A percentile compares a stretch with the other conserved stretches of the same genome.
These are phyloP conservation scores for Psix sp. DNA, from an alignment of 1,140 invertebrate species.

Conservation along the genomic window DNA sequence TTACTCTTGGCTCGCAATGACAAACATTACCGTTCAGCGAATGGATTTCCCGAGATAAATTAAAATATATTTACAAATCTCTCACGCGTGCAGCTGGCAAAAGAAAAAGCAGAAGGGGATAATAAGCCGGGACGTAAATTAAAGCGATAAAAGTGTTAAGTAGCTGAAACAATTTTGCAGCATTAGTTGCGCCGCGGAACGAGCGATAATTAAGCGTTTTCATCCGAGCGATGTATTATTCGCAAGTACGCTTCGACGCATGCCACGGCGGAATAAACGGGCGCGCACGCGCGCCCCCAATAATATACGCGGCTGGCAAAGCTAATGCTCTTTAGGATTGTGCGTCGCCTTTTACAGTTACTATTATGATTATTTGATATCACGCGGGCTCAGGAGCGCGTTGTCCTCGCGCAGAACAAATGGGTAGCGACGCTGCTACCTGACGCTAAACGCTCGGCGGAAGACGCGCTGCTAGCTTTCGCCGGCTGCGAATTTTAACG, in stretches of 20 bases:
- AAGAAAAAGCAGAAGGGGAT: too few relatives aligned
- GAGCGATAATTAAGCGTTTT: conserved; percentile 31
- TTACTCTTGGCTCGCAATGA: too few relatives aligned
- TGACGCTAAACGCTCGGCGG: conserved; percentile 27
- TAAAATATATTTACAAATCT: too few relatives aligned
- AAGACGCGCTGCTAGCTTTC: conserved; percentile 20
- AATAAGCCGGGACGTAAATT: too few relatives aligned
- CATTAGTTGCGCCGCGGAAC: conserved; percentile 23
- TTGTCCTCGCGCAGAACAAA: conserved; percentile 9
- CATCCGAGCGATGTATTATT: conserved; percentile 25
- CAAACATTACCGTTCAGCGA: too few relatives aligned
- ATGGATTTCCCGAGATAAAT: too few relatives aligned
- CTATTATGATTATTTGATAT: conserved; percentile 35
- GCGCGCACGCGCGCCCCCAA: neutral
- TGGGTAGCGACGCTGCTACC: conserved; percentile 19
- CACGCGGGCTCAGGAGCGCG: neutral
- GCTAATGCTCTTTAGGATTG: conserved; percentile 19
- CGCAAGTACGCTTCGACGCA: conserved; percentile 22
- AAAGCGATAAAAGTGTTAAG: conserved; percentile 5
- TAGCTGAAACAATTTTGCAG: conserved; percentile 29
- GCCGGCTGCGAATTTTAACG: conserved; percentile 20
- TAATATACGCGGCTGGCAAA: conserved; percentile 10
- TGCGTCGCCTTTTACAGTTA: conserved; percentile 26
- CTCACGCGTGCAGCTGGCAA: too few relatives aligned
- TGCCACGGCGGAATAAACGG: conserved; percentile 17